Evolutionary conservation across 1,140 invertebrate genomes (phyloP).

Genomic region (Thalassaphorura encarpata): DNA sequence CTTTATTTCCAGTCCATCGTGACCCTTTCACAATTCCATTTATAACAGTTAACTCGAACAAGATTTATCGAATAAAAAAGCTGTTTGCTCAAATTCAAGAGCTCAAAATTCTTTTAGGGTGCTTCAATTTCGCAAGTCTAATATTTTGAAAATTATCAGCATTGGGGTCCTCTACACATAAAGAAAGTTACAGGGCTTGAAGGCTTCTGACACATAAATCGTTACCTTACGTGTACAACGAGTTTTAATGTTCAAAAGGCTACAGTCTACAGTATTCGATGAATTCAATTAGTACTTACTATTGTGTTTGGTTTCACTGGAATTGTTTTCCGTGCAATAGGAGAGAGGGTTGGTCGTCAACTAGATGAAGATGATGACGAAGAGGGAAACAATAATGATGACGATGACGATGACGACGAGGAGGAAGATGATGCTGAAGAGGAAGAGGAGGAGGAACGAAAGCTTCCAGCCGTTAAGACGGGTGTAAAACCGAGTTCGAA

Average conservation of each 20-base stretch:
- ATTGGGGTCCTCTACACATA: too few species aligned
- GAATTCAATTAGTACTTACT: neutral
- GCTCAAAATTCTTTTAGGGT: too few species aligned
- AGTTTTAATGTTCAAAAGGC: neutral
- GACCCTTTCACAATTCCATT: too few species aligned
- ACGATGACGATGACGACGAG: conserved; percentile 31
- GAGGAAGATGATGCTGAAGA: conserved; percentile 29
- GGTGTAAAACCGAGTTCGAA: conserved; percentile 1
- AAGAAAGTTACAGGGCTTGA: too few species aligned
- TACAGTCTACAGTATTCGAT: neutral
- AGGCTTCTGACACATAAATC: neutral
- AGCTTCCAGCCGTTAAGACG: neutral
- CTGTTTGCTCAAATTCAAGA: too few species aligned
- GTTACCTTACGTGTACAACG: neutral
- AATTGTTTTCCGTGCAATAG: too few species aligned
- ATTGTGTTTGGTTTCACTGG: too few species aligned
- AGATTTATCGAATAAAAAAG: too few species aligned
- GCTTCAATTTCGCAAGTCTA: too few species aligned
- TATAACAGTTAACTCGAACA: too few species aligned
- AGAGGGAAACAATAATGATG: conserved; percentile 18
- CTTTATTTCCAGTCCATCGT: too few species aligned
- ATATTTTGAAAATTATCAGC: too few species aligned
- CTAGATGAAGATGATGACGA: conserved; percentile 24
- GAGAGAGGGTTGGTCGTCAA: conserved; percentile 16
- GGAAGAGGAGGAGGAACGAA: conserved; percentile 15